phyloP scores from a whole-genome alignment of 2,113 vertebrate species.

The Gallinago media region DNA sequence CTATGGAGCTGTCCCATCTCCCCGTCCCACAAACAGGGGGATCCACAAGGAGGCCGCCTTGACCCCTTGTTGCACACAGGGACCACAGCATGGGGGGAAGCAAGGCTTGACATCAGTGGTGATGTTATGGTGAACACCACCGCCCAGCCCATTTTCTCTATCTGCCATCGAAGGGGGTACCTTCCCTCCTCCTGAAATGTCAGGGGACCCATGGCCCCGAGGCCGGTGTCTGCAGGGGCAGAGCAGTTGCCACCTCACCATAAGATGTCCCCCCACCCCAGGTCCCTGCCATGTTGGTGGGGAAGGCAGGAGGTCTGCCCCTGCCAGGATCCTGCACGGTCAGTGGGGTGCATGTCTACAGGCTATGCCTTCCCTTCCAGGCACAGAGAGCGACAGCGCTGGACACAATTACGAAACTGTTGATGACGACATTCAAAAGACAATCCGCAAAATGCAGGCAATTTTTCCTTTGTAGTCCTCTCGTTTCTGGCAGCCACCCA shows the following conservation, averaged over 20 bases:
- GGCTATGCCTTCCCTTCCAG: neutral
- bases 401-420: slow-evolving; percentile 81
- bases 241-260: neutral
- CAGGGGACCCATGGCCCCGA: neutral
- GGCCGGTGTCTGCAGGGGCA: neutral
- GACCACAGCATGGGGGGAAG: no score
- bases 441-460: slow-evolving; percentile 15
- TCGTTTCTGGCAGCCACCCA: neutral
- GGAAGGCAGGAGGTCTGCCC: neutral
- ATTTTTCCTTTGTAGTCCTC: slow-evolving; percentile 32
- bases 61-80: neutral
- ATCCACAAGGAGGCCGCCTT: no score
- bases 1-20: neutral
- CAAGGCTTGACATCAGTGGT: neutral
- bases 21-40: neutral
- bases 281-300: rapidly evolving
- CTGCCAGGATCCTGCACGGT: rapidly evolving
- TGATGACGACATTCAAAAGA: neutral
- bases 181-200: rapidly evolving
- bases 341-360: rapidly evolving
- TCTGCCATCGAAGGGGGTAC: neutral
- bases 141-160: neutral
- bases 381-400: rapidly evolving
- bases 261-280: neutral
- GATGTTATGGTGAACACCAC: rapidly evolving